Evolutionary conservation across 2,888 invertebrate species (phyloP).

Genomic region (Microplitis deprimator): DNA sequence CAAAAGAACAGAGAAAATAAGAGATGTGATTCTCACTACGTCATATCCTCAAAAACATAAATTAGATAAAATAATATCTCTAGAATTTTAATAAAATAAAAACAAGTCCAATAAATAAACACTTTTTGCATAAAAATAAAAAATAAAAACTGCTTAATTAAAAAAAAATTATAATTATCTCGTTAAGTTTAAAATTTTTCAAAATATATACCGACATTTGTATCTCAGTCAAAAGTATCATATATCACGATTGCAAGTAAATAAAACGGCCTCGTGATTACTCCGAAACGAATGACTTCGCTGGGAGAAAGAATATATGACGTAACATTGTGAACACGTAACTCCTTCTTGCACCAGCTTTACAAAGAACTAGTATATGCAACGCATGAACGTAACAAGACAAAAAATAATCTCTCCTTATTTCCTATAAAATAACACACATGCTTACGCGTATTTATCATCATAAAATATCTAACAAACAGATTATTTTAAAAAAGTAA

Average conservation of each 20-base stretch:
- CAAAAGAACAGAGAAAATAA: slow-evolving; percentile 28
- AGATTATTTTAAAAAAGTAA: not conserved
- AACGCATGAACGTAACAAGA: slow-evolving; percentile 28
- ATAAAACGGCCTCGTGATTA: slow-evolving; percentile 35
- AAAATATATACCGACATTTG: not conserved
- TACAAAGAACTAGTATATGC: slow-evolving; percentile 36
- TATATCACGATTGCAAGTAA: slow-evolving; percentile 20
- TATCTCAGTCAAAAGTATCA: not conserved
- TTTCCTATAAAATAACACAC: not conserved
- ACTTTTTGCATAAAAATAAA: not conserved
- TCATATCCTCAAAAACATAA: slow-evolving; percentile 8
- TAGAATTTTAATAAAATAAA: not conserved
- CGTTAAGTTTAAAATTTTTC: not conserved
- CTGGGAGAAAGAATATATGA: slow-evolving; percentile 38
- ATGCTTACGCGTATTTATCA: not conserved
- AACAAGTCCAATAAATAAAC: not conserved
- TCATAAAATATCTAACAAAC: not conserved
- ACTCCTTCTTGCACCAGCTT: slow-evolving; percentile 45
- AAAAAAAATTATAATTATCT: not conserved
- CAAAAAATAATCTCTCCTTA: slow-evolving; percentile 18
- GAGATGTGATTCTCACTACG: slow-evolving; percentile 29
- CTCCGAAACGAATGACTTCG: slow-evolving; percentile 39
- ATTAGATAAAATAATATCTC: not conserved
- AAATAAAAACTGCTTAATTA: not conserved
- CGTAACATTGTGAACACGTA: slow-evolving; percentile 45